These are phyloP conservation scores for Pempheris klunzingeri DNA, from an alignment of 2,797 vertebrate species.

Conservation along the genomic window DNA sequence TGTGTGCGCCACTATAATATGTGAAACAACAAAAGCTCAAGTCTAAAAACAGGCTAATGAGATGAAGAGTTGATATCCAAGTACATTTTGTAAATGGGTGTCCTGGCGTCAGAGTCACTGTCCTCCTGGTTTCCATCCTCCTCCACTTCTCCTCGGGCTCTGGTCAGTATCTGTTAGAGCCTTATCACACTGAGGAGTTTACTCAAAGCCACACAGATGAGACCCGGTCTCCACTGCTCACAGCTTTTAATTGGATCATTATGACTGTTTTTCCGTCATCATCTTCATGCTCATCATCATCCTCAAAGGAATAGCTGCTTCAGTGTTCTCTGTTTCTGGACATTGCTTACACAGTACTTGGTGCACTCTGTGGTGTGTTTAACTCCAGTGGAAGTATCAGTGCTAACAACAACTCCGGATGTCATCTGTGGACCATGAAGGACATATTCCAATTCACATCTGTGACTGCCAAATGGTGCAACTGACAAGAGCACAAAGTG, in stretches of 20 bases:
- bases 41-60: constrained; percentile 48
- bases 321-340: not conserved
- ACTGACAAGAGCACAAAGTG: not conserved
- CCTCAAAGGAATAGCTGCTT: not conserved
- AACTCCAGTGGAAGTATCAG: not conserved
- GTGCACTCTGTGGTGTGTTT: not conserved
- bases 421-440: not conserved
- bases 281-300: constrained; percentile 12
- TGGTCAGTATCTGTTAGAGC: constrained; percentile 54
- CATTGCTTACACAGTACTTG: constrained; percentile 2
- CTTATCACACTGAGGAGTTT: constrained; percentile 69
- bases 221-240: constrained; percentile 7
- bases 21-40: not conserved
- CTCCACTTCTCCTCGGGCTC: constrained; percentile 43
- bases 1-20: not conserved
- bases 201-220: constrained; percentile 42
- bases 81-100: constrained; percentile 27
- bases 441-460: constrained; percentile 20
- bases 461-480: not conserved
- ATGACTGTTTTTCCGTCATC: constrained; percentile 28
- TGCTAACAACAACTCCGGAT: accelerated
- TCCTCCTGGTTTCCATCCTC: constrained; percentile 70
- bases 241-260: constrained; percentile 59
- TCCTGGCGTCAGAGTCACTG: constrained; percentile 66
- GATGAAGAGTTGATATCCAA: constrained; percentile 22